phyloP scores from a whole-genome alignment of 2,888 invertebrate genomes.

The Terebella lapidaria region DNA sequence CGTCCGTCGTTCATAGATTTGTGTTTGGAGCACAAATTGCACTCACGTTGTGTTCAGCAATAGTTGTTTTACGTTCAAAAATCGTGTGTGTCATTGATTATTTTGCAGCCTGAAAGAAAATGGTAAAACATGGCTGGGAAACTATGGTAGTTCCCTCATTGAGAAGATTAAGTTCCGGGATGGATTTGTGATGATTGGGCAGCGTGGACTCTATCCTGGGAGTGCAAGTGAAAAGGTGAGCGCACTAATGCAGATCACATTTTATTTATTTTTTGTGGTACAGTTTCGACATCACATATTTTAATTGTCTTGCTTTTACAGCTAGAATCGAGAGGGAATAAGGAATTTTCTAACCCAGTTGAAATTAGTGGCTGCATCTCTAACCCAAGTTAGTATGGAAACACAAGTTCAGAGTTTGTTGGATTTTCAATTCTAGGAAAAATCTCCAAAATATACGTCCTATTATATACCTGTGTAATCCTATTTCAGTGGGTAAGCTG shows the following conservation, averaged over 20 bases:
- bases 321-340: slow-evolving; percentile 11
- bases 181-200: slow-evolving; percentile 49
- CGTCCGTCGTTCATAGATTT: too few species aligned
- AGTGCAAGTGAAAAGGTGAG: slow-evolving; percentile 47
- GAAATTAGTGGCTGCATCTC: slow-evolving; percentile 48
- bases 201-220: slow-evolving; percentile 30
- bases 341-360: slow-evolving; percentile 35
- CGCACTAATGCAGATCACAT: not conserved
- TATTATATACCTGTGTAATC: not conserved
- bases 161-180: slow-evolving; percentile 44
- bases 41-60: too few species aligned
- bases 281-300: too few species aligned
- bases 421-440: too few species aligned
- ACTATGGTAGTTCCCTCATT: slow-evolving; percentile 42
- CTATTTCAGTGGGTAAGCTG: slow-evolving; percentile 21
- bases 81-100: too few species aligned
- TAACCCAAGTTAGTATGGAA: slow-evolving; percentile 24
- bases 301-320: slow-evolving; percentile 1
- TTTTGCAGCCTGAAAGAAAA: slow-evolving; percentile 42
- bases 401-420: too few species aligned
- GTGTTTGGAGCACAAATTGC: too few species aligned
- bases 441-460: too few species aligned
- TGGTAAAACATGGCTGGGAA: slow-evolving; percentile 36
- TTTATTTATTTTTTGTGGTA: not conserved
- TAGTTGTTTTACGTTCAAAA: too few species aligned